Conservation (phyloP, 2,888 invertebrate species). For the Eupithecia vulgata region DNA sequence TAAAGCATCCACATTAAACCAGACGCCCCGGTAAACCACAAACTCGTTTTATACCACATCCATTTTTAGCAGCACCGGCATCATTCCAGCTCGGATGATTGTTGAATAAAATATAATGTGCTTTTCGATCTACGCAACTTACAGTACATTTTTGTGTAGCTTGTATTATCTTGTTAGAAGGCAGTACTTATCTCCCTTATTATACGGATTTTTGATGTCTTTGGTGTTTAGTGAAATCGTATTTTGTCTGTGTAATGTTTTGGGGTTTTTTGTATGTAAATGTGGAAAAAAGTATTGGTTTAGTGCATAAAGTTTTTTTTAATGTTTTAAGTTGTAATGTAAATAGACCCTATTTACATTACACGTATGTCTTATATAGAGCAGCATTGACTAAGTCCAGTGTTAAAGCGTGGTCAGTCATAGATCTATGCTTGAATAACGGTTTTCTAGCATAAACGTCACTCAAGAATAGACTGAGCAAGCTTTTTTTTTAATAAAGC, state of each 20-base stretch:
- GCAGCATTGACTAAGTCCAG: no score
- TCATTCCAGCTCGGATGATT: slow-evolving; percentile 33
- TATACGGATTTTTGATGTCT: background rate
- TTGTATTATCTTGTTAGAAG: slow-evolving; percentile 19
- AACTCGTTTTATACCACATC: slow-evolving; percentile 22
- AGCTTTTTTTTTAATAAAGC: no score
- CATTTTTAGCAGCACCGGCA: slow-evolving; percentile 25
- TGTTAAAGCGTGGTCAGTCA: no score
- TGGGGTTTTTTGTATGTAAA: no score
- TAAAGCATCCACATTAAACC: slow-evolving; percentile 5
- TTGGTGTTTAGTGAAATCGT: background rate
- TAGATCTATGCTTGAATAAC: no score
- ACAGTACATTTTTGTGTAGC: slow-evolving; percentile 31
- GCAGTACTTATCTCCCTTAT: background rate
- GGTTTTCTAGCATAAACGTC: no score
- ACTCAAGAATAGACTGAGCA: no score
- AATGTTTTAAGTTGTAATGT: no score
- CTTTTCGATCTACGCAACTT: slow-evolving; percentile 34
- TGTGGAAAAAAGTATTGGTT: no score
- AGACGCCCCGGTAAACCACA: slow-evolving; percentile 17
- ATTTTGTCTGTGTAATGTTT: background rate
- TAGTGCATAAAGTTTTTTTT: no score
- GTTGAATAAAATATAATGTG: slow-evolving; percentile 38
- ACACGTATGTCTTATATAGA: no score
- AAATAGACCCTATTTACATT: no score